Percentiles rank a stretch among this genome's conserved stretches.
These are phyloP conservation scores for Pogonomyrmex barbatus DNA, from an alignment of 1,140 invertebrate species.

Conservation along the genomic window DNA sequence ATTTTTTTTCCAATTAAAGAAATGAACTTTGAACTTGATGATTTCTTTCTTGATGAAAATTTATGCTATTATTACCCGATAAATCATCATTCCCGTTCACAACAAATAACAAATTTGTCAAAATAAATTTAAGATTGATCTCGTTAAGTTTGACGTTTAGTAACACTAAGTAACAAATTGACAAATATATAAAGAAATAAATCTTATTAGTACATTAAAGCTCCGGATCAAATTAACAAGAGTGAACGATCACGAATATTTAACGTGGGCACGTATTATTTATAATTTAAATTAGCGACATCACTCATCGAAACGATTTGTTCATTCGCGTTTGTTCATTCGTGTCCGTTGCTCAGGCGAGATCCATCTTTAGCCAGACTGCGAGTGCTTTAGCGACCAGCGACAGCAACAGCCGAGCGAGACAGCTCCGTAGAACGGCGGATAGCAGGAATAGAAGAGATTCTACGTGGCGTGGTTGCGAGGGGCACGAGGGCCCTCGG, in stretches of 20 bases:
- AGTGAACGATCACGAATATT: too few relatives aligned
- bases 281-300: neutral
- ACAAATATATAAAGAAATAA: neutral
- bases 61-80: neutral
- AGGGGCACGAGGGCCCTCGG: conserved; percentile 66
- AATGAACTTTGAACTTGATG: neutral
- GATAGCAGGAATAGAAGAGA: conserved; percentile 54
- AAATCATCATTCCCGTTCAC: neutral
- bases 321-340: neutral
- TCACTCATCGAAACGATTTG: neutral
- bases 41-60: neutral
- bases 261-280: neutral
- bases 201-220: neutral
- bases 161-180: neutral
- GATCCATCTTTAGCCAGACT: neutral
- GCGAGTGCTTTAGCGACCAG: neutral
- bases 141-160: neutral
- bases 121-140: neutral
- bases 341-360: neutral
- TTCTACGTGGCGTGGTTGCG: conserved; percentile 53
- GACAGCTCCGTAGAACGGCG: conserved; percentile 8
- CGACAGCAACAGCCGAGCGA: neutral
- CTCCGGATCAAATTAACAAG: neutral
- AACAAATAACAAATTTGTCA: neutral
- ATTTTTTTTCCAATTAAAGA: neutral